Conservation (phyloP, 2,888 invertebrate genomes). For the Aphrophora alni region DNA sequence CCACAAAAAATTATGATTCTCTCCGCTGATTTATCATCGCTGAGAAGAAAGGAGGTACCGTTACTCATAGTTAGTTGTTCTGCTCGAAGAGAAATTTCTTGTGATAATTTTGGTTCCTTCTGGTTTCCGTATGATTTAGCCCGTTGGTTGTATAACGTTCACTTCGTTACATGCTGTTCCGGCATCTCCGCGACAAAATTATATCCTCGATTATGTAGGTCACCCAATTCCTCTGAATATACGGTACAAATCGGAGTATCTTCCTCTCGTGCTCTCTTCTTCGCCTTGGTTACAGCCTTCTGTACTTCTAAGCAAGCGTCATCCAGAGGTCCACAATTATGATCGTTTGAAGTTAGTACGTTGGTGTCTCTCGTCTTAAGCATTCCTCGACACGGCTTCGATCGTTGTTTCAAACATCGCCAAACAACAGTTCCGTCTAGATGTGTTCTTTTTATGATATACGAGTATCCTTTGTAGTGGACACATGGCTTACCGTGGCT, state of each 20-base stretch:
- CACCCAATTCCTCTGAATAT: background rate
- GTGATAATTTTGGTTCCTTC: background rate
- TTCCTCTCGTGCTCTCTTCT: too few relatives aligned
- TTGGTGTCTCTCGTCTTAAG: background rate
- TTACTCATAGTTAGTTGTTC: background rate
- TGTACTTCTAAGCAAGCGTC: background rate
- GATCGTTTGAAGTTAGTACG: background rate
- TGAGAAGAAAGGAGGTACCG: background rate
- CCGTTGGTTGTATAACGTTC: too few relatives aligned
- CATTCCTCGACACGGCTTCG: background rate
- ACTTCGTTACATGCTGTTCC: too few relatives aligned
- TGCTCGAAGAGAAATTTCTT: background rate
- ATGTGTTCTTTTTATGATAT: too few relatives aligned
- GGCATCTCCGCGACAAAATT: too few relatives aligned
- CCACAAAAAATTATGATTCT: background rate
- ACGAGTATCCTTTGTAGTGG: background rate
- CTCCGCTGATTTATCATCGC: background rate
- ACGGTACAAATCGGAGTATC: too few relatives aligned
- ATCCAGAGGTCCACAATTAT: background rate
- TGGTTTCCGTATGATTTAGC: background rate
- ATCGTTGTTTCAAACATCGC: background rate
- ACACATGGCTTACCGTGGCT: too few relatives aligned
- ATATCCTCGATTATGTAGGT: background rate
- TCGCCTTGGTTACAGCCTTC: too few relatives aligned
- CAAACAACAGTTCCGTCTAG: too few relatives aligned